These are phyloP conservation scores for Archips crataeganus DNA, from an alignment of 2,888 invertebrate species.

Conservation along the genomic window DNA sequence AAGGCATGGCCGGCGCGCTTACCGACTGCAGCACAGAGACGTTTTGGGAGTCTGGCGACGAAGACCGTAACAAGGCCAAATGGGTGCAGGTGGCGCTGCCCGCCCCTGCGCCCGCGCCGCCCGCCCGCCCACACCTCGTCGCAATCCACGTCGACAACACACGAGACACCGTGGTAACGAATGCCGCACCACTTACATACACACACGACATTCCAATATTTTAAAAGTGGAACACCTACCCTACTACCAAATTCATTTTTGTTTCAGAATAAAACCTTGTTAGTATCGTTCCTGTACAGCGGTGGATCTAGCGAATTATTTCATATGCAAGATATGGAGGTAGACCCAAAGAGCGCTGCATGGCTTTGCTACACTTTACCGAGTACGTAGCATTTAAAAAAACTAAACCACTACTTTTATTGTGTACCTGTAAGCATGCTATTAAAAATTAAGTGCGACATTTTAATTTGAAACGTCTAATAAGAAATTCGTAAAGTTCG, in stretches of 20 bases:
- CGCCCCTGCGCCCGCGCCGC: conserved; percentile 57
- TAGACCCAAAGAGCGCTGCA: conserved; percentile 93
- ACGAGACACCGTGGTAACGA: conserved; percentile 92
- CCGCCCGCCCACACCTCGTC: conserved; percentile 89
- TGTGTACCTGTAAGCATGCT: no score
- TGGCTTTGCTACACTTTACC: conserved; percentile 96
- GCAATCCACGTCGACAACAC: conserved; percentile 98
- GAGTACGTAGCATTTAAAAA: conserved; percentile 74
- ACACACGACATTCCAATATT: neutral
- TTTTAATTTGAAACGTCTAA: no score
- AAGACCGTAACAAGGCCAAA: conserved; percentile 97
- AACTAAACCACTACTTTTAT: no score
- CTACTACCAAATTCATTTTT: conserved; percentile 8
- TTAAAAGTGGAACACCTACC: no score
- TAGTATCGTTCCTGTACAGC: conserved; percentile 94
- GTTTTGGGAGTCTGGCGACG: conserved; percentile 99
- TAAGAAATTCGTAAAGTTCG: no score
- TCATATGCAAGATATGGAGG: conserved; percentile 93
- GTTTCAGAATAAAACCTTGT: conserved; percentile 94
- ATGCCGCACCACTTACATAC: neutral
- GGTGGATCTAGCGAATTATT: conserved; percentile 92
- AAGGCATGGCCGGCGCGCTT: conserved; percentile 96
- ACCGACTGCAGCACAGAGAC: conserved; percentile 98
- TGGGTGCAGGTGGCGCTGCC: conserved; percentile 87
- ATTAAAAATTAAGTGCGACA: no score